A percentile compares a stretch with the other conserved stretches of the same genome.
Evolutionary conservation across 1,140 invertebrate genomes (phyloP).

Genomic region (Drosophila nikananu): DNA sequence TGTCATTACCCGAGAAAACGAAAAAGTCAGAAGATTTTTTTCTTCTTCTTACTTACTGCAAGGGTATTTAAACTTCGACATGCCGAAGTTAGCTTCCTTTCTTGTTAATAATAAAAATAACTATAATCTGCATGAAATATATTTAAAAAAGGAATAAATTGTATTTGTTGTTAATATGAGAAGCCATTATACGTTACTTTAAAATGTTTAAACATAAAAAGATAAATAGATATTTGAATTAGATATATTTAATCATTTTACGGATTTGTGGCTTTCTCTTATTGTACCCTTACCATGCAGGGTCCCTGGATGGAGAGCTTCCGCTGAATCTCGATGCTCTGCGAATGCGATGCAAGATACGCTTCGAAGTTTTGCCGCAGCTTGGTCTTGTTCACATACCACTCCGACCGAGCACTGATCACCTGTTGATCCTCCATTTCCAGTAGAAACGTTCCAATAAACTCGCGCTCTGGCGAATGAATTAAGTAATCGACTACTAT

Average conservation of each 20-base stretch:
- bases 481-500: background rate
- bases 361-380: slow-evolving; percentile 46
- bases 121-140: too few species aligned
- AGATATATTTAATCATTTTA: background rate
- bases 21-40: too few species aligned
- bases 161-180: too few species aligned
- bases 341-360: slow-evolving; percentile 18
- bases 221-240: background rate
- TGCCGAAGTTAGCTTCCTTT: too few species aligned
- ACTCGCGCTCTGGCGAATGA: slow-evolving; percentile 58
- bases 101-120: too few species aligned
- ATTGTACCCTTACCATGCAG: slow-evolving; percentile 51
- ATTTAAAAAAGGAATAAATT: too few species aligned
- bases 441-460: slow-evolving; percentile 70
- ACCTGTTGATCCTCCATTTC: slow-evolving; percentile 54
- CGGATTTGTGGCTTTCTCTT: background rate
- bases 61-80: too few species aligned
- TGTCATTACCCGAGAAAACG: too few species aligned
- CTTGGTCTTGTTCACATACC: slow-evolving; percentile 60
- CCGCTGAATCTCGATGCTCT: slow-evolving; percentile 31
- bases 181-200: background rate
- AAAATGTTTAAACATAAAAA: background rate
- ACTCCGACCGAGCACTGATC: slow-evolving; percentile 49
- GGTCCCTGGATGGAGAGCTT: slow-evolving; percentile 43
- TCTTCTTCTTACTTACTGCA: too few species aligned